Conservation (phyloP, 2,888 invertebrate species). For the Erynnis tages region DNA sequence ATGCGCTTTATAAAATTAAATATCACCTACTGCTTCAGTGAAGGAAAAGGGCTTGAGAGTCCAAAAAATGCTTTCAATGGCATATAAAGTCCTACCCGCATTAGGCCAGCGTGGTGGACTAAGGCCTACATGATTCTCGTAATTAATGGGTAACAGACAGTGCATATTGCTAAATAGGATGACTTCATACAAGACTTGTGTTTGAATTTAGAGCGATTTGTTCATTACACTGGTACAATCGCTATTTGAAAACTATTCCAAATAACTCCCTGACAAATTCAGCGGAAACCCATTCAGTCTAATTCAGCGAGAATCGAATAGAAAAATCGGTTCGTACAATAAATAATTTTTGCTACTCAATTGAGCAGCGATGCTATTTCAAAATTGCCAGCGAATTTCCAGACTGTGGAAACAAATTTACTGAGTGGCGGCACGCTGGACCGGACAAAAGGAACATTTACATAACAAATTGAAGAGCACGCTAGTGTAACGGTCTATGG, state of each 20-base stretch:
- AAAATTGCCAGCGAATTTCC: constrained; percentile 38
- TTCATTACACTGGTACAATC: not conserved
- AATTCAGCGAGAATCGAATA: not conserved
- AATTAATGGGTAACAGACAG: no score
- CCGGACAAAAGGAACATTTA: constrained; percentile 76
- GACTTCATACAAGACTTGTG: no score
- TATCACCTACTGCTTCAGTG: no score
- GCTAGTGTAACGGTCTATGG: no score
- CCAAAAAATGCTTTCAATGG: no score
- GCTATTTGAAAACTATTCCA: not conserved
- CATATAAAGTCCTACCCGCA: no score
- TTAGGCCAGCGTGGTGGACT: no score
- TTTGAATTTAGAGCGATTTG: not conserved
- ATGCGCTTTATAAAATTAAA: no score
- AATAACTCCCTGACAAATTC: no score
- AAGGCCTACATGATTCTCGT: no score
- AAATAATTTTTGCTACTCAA: constrained; percentile 21
- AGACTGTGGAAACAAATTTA: constrained; percentile 39
- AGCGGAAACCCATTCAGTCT: not conserved
- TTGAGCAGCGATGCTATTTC: constrained; percentile 17
- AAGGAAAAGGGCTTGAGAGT: no score
- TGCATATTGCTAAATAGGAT: no score
- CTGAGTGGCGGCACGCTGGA: constrained; percentile 39
- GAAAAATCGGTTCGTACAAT: constrained; percentile 9
- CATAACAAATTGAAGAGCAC: constrained; percentile 78